Base-by-base conservation (phyloP, 2,113 vertebrate genomes). In the Podocnemis expansa region DNA sequence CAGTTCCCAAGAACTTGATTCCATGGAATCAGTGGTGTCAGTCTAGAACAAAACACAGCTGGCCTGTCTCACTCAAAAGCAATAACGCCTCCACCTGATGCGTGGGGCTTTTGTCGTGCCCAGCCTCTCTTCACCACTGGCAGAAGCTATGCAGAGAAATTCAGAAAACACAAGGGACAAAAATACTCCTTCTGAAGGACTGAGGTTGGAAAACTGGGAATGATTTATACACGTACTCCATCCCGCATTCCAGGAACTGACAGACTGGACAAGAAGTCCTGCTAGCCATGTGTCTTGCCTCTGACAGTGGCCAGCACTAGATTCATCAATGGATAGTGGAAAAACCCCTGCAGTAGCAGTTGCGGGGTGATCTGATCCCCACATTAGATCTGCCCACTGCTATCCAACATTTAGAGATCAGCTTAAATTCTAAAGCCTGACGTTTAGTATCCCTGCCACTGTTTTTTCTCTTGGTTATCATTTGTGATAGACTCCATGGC, bases 111-210 rank as follows among this genome's bases (percentile, higher is more conserved):
- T 19, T n/a, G 63, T 3, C 34, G 7, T 21, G 34, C 63, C 16
- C 17, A n/a, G 31, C 34, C 63, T 67, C 14, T 16, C 31, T n/a
- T 67, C 31, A 19, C 63, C 63, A 67, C 13, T 14, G 6, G 31
- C 34, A n/a, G 63, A 19, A 67, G 34, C 63, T 19, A 14, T n/a
- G 63, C 34, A n/a, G 63, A 13, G 34, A n/a, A n/a, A 67, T 34
- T 34, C 34, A 21, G 34, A 10, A 25, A 12, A 58, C 12, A 27
- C 56, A 29, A 58, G 29, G 56, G 63, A 67, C 31, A 67, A 67
- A 67, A 76, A 1, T 56, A 22, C 52, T 93, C 38, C 78, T 84
- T 84, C 82, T 75, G 52, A 80, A 93, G 55, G 43, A 13, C 51
- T 82, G 54, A 29, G 5, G 17, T 38, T 56, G 55, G 31, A 24